A percentile compares a stretch with the other conserved stretches of the same genome.
Evolutionary conservation across 1,140 invertebrate species (phyloP).

Genomic region (Eueides isabella): DNA sequence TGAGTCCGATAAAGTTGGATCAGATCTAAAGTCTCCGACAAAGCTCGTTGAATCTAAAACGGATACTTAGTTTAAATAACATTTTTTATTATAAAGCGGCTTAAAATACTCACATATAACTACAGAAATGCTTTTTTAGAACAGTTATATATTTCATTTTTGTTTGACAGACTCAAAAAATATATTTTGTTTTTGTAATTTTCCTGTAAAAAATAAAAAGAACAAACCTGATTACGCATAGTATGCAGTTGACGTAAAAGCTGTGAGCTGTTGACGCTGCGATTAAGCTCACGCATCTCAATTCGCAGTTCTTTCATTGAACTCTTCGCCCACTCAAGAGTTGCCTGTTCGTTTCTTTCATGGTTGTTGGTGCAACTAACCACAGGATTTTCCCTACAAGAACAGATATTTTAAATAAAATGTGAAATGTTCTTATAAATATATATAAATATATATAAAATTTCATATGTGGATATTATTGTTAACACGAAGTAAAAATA

Average conservation of each 20-base stretch:
- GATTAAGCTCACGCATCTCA: constrained; percentile 61
- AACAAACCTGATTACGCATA: constrained; percentile 63
- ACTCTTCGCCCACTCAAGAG: constrained; percentile 65
- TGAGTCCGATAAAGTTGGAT: constrained; percentile 62
- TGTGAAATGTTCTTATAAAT: too few relatives aligned
- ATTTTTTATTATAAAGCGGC: neutral
- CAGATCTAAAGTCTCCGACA: constrained; percentile 61
- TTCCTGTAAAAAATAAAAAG: neutral
- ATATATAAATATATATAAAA: too few relatives aligned
- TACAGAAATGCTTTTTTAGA: too few relatives aligned
- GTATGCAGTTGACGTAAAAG: constrained; percentile 60
- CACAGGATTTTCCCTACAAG: constrained; percentile 40
- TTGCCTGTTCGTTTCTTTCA: constrained; percentile 60
- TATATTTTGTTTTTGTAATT: neutral
- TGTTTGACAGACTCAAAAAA: neutral
- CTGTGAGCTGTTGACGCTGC: constrained; percentile 61
- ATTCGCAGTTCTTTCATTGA: constrained; percentile 67
- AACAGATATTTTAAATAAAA: constrained; percentile 13
- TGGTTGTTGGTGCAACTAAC: constrained; percentile 48
- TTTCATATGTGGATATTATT: too few relatives aligned
- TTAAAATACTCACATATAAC: too few relatives aligned
- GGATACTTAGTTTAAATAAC: neutral
- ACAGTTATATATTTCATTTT: too few relatives aligned
- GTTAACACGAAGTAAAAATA: too few relatives aligned
- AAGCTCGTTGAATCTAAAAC: constrained; percentile 61